Evolutionary conservation across 2,797 vertebrate species (phyloP).

Genomic region (Lemur catta): DNA sequence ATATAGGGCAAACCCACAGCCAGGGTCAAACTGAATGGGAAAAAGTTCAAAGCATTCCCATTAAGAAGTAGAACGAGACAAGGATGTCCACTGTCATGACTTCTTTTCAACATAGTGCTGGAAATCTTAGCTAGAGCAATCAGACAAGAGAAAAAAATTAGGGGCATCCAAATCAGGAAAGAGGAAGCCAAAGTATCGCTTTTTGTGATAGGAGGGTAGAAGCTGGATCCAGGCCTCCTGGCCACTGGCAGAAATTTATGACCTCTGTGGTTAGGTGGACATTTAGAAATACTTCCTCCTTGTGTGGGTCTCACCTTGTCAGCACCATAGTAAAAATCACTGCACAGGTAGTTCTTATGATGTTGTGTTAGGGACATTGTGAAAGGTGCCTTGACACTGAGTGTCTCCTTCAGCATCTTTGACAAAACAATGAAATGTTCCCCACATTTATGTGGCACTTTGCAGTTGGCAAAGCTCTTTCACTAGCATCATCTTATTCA

Average conservation of each 20-base stretch:
- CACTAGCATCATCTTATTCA: neutral
- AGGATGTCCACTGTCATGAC: too few relatives aligned
- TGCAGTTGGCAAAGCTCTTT: neutral
- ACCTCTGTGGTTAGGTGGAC: neutral
- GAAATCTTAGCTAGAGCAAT: too few relatives aligned
- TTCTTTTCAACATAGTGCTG: too few relatives aligned
- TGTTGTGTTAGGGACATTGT: neutral
- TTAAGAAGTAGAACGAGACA: too few relatives aligned
- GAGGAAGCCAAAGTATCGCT: too few relatives aligned
- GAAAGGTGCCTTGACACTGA: neutral
- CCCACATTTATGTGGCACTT: neutral
- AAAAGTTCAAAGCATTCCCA: too few relatives aligned
- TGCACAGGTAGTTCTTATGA: neutral
- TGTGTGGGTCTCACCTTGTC: neutral
- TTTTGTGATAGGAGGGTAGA: neutral
- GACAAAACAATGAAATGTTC: neutral
- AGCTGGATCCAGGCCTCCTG: neutral
- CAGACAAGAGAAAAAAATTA: too few relatives aligned
- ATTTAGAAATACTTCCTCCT: neutral
- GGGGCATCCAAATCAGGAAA: too few relatives aligned
- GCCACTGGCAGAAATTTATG: neutral
- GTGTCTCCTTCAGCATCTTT: neutral
- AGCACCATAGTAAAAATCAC: neutral
- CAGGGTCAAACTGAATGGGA: too few relatives aligned
- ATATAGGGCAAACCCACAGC: too few relatives aligned